Conservation (phyloP, 2,888 invertebrate species). For the Diploptera punctata region DNA sequence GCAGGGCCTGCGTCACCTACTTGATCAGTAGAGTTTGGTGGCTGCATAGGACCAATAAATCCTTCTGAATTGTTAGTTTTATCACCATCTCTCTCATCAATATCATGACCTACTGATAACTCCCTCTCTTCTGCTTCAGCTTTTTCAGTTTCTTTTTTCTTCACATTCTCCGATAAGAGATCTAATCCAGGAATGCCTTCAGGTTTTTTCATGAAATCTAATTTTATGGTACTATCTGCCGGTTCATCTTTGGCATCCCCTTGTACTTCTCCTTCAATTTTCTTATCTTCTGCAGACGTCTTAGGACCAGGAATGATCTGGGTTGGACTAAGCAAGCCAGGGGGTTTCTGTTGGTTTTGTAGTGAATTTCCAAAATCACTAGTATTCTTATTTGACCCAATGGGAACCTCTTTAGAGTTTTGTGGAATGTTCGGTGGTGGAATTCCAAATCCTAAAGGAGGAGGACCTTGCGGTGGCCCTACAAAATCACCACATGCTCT, state of each 20-base stretch:
- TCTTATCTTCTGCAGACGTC: constrained; percentile 20
- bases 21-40: neutral
- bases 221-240: neutral
- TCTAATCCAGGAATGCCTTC: constrained; percentile 78
- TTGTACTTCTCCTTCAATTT: constrained; percentile 42
- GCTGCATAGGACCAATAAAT: neutral
- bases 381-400: neutral
- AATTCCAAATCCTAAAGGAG: neutral
- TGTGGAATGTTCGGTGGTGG: constrained; percentile 22
- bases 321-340: neutral
- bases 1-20: neutral
- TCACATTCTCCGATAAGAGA: constrained; percentile 61
- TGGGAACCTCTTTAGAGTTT: neutral
- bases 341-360: constrained; percentile 2
- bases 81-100: constrained; percentile 22
- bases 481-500: constrained; percentile 2
- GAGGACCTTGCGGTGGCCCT: neutral
- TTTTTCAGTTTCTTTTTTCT: constrained; percentile 43
- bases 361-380: neutral
- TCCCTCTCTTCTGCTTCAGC: constrained; percentile 40
- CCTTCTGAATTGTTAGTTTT: neutral
- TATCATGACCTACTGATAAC: constrained; percentile 28
- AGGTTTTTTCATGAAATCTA: constrained; percentile 31
- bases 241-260: constrained; percentile 31
- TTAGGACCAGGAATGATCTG: neutral